These are phyloP conservation scores for Paracanthobrama guichenoti DNA, from an alignment of 2,113 vertebrate genomes.

Conservation along the genomic window DNA sequence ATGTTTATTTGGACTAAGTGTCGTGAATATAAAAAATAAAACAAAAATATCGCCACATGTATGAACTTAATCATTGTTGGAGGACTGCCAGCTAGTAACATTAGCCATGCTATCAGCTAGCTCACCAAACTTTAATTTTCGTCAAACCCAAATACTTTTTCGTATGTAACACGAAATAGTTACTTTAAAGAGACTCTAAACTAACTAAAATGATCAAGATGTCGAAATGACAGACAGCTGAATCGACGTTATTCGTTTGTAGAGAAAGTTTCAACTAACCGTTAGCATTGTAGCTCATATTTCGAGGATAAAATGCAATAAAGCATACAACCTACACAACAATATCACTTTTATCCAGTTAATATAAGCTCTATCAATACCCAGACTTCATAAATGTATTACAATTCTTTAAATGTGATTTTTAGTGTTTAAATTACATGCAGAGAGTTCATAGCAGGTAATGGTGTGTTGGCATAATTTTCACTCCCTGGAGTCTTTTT, in stretches of 20 bases:
- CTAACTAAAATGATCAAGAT: neutral
- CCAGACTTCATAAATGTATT: neutral
- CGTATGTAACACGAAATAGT: neutral
- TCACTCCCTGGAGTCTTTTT: neutral
- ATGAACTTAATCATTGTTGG: conserved; percentile 28
- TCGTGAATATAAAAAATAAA: neutral
- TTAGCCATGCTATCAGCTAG: conserved; percentile 27
- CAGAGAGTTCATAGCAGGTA: conserved; percentile 19
- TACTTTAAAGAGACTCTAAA: neutral
- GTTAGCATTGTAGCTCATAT: conserved; percentile 13
- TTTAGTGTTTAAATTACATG: neutral
- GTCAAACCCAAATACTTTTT: neutral
- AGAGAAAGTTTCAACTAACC: conserved; percentile 15
- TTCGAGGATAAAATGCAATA: conserved; percentile 12
- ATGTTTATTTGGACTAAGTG: neutral
- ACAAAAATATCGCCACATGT: conserved; percentile 6
- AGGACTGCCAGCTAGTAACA: conserved; percentile 32
- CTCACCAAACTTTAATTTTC: conserved; percentile 33
- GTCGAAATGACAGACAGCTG: conserved; percentile 1
- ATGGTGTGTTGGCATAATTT: conserved; percentile 28
- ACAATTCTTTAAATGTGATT: neutral
- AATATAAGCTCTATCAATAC: too few relatives aligned
- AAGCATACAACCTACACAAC: neutral
- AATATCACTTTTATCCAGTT: neutral
- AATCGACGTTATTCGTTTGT: neutral